Conservation (phyloP, 2,888 invertebrate species). For the Crepidodera aurea region DNA sequence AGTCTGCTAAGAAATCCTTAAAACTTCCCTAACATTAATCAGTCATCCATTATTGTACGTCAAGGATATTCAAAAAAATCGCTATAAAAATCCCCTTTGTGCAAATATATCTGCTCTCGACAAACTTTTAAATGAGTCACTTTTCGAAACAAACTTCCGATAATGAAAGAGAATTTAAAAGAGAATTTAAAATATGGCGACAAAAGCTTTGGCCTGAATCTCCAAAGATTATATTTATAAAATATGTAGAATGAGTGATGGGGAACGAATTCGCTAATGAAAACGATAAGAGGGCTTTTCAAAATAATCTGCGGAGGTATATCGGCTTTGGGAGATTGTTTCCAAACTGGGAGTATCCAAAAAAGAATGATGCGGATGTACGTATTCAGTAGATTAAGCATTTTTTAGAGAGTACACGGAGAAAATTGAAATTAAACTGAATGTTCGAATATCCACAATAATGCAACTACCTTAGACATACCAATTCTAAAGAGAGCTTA, state of each 20-base stretch:
- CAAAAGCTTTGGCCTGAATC: slow-evolving; percentile 40
- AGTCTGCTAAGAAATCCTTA: slow-evolving; percentile 26
- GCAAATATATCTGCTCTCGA: slow-evolving; percentile 42
- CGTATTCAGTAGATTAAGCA: not conserved
- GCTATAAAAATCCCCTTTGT: slow-evolving; percentile 42
- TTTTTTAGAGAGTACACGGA: too few relatives aligned
- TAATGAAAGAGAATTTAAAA: slow-evolving; percentile 44
- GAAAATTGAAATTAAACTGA: too few relatives aligned
- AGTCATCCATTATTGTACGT: slow-evolving; percentile 36
- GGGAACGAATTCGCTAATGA: slow-evolving; percentile 39
- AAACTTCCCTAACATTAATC: slow-evolving; percentile 31
- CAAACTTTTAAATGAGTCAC: slow-evolving; percentile 45
- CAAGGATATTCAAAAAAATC: slow-evolving; percentile 38
- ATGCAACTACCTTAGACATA: too few relatives aligned
- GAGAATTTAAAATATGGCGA: slow-evolving; percentile 44
- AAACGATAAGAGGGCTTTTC: slow-evolving; percentile 29
- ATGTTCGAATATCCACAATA: too few relatives aligned
- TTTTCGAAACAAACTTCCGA: slow-evolving; percentile 41
- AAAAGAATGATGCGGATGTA: not conserved
- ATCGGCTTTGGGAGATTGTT: slow-evolving; percentile 15
- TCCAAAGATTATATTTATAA: slow-evolving; percentile 45
- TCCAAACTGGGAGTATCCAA: not conserved
- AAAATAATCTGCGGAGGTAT: slow-evolving; percentile 25
- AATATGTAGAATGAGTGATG: slow-evolving; percentile 43
- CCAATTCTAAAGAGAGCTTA: too few relatives aligned